Percentiles rank a stretch among this genome's conserved stretches.
Conservation (phyloP, 2,888 invertebrate genomes). For the Allolobophora icterica region DNA sequence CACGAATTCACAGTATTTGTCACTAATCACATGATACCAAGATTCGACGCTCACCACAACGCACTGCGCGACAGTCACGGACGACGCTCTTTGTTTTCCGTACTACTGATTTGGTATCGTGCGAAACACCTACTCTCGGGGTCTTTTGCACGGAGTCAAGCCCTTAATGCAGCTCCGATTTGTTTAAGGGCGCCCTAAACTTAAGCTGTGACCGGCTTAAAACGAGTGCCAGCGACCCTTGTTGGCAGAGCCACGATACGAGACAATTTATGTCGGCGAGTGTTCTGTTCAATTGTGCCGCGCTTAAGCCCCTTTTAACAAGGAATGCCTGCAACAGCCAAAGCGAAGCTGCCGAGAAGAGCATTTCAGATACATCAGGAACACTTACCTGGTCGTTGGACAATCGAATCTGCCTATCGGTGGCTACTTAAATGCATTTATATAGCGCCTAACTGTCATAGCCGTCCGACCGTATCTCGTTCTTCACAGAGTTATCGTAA, state of each 20-base stretch:
- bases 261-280: not conserved
- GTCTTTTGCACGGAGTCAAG: no score
- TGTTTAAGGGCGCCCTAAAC: no score
- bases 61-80: no score
- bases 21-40: no score
- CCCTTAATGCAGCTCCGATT: no score
- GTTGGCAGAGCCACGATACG: not conserved
- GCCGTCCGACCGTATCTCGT: not conserved
- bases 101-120: no score
- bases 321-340: not conserved
- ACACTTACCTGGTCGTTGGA: slow-evolving; percentile 2
- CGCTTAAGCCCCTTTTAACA: slow-evolving; percentile 17
- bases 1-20: no score
- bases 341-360: not conserved
- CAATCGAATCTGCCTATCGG: not conserved
- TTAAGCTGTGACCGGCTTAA: not conserved
- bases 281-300: not conserved
- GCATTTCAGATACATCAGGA: not conserved
- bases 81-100: no score
- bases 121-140: no score
- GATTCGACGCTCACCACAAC: no score
- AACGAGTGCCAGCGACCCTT: not conserved
- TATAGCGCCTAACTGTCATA: not conserved
- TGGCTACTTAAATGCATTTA: not conserved
- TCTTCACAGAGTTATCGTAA: not conserved